phyloP scores from a whole-genome alignment of 2,797 vertebrate genomes.

The Manis crassicaudata region DNA sequence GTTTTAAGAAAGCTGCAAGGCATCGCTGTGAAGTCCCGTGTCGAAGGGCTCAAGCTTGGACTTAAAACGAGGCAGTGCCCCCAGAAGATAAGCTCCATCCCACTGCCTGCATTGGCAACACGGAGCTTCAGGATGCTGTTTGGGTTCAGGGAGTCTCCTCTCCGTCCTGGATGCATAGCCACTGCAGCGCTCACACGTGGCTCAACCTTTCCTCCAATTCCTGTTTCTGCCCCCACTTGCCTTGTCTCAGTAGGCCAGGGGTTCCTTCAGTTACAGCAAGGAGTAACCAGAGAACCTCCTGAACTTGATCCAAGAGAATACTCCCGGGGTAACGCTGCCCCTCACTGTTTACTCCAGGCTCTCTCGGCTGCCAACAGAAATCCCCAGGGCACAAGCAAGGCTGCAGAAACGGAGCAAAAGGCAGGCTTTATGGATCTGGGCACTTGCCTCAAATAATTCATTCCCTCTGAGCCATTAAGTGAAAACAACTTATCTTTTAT shows the following conservation, averaged over 20 bases:
- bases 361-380: not conserved
- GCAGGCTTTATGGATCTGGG: not conserved
- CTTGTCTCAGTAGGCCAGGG: slow-evolving; percentile 21
- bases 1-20: not conserved
- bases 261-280: not conserved
- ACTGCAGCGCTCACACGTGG: accelerated
- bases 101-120: not conserved
- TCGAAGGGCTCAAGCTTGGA: not conserved
- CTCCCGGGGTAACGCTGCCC: not conserved
- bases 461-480: not conserved
- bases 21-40: not conserved
- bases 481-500: not conserved
- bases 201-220: not conserved
- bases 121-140: not conserved
- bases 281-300: not conserved
- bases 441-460: not conserved
- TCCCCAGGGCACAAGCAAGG: not conserved
- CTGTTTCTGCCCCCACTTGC: not conserved
- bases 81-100: not conserved
- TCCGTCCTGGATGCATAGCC: not conserved
- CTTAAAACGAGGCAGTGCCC: not conserved
- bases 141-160: too few species aligned
- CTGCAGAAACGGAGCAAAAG: not conserved
- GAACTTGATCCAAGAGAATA: not conserved
- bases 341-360: not conserved